phyloP scores from a whole-genome alignment of 2,888 invertebrate species.

The Pyrochroa serraticornis region DNA sequence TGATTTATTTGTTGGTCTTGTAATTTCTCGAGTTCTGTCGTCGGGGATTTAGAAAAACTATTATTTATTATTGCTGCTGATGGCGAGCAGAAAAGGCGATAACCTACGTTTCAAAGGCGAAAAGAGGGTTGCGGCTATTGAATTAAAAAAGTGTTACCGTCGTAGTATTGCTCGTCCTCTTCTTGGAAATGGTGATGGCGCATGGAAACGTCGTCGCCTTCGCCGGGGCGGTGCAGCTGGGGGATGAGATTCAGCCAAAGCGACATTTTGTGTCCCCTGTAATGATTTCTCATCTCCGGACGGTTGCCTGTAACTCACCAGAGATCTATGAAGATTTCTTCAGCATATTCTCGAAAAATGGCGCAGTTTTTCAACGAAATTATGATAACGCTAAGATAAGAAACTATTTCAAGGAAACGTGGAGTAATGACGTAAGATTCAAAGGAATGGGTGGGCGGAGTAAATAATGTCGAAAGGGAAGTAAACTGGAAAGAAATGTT shows the following conservation, averaged over 20 bases:
- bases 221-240: constrained; percentile 84
- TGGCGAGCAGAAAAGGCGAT: neutral
- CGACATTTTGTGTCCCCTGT: constrained; percentile 88
- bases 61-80: neutral
- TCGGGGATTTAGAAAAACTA: neutral
- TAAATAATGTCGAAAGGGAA: too few relatives aligned
- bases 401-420: too few relatives aligned
- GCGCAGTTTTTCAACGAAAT: too few relatives aligned
- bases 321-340: neutral
- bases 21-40: too few relatives aligned
- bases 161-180: constrained; percentile 78
- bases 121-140: neutral
- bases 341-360: too few relatives aligned
- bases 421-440: too few relatives aligned
- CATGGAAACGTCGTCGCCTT: constrained; percentile 79
- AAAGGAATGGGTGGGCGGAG: too few relatives aligned
- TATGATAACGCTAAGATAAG: too few relatives aligned
- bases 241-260: constrained; percentile 88
- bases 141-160: constrained; percentile 61
- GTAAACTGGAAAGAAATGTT: too few relatives aligned
- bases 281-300: constrained; percentile 84
- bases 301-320: constrained; percentile 58
- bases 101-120: neutral
- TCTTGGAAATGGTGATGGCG: constrained; percentile 87
- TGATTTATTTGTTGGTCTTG: too few relatives aligned